Evolutionary conservation across 2,797 vertebrate genomes (phyloP).

Genomic region (Cetoscarus ocellatus): DNA sequence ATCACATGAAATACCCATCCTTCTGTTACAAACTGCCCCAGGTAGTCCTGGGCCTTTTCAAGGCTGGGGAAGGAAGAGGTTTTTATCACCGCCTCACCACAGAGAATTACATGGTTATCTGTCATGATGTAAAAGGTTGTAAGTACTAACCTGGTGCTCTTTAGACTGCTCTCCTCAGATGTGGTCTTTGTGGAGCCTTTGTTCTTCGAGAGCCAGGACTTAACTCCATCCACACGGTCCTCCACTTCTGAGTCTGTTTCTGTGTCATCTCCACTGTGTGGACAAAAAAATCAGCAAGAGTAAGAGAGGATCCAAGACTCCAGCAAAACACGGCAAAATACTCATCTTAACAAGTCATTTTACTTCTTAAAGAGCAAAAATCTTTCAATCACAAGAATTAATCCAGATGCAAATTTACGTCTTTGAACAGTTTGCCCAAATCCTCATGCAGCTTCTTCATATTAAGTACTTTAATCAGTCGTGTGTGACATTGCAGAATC

Average conservation of each 20-base stretch:
- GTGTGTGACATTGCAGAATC: constrained; percentile 5
- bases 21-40: constrained; percentile 67
- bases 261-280: constrained; percentile 90
- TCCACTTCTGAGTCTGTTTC: constrained; percentile 96
- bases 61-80: constrained; percentile 35
- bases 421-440: not conserved
- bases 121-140: constrained; percentile 49
- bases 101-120: constrained; percentile 47
- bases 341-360: constrained; percentile 28
- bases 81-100: constrained; percentile 45
- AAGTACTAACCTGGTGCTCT: constrained; percentile 91
- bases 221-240: constrained; percentile 96
- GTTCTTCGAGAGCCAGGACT: constrained; percentile 97
- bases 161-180: constrained; percentile 92
- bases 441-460: not conserved
- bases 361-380: constrained; percentile 10
- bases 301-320: not conserved
- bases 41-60: constrained; percentile 59
- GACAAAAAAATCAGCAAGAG: constrained; percentile 14
- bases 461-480: not conserved
- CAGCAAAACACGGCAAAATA: constrained; percentile 1
- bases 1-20: constrained; percentile 78
- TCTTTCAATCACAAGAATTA: not conserved
- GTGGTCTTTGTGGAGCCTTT: constrained; percentile 92
- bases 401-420: not conserved